Conservation (phyloP, 2,888 invertebrate genomes). For the Junonia oenone region DNA sequence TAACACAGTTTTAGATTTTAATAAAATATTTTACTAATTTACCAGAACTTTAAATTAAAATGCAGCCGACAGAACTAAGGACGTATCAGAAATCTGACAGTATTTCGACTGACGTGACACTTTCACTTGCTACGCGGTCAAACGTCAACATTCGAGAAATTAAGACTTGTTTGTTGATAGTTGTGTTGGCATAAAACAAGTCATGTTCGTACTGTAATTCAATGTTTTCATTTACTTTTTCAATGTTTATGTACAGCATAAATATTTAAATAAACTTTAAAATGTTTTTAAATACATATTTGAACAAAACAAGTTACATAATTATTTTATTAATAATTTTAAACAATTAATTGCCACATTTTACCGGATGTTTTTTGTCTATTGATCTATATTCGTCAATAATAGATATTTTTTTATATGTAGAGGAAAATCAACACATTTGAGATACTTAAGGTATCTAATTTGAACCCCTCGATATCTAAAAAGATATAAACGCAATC, state of each 20-base stretch:
- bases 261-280: not conserved
- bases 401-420: no score
- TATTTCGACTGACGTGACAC: constrained; percentile 70
- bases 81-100: constrained; percentile 46
- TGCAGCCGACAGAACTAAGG: constrained; percentile 12
- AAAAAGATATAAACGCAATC: no score
- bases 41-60: constrained; percentile 19
- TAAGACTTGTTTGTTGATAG: constrained; percentile 52
- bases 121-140: constrained; percentile 75
- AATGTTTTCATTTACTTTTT: not conserved
- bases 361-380: not conserved
- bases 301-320: not conserved
- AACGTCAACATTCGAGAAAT: constrained; percentile 56
- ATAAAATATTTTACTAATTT: constrained; percentile 31
- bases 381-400: not conserved
- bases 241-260: not conserved
- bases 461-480: no score
- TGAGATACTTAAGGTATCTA: no score
- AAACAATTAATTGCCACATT: not conserved
- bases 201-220: constrained; percentile 29
- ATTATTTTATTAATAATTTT: not conserved
- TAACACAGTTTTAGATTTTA: constrained; percentile 8
- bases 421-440: no score
- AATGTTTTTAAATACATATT: not conserved
- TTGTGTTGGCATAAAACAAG: constrained; percentile 64